Conservation (phyloP, 2,888 invertebrate genomes). For the Acronicta psi region DNA sequence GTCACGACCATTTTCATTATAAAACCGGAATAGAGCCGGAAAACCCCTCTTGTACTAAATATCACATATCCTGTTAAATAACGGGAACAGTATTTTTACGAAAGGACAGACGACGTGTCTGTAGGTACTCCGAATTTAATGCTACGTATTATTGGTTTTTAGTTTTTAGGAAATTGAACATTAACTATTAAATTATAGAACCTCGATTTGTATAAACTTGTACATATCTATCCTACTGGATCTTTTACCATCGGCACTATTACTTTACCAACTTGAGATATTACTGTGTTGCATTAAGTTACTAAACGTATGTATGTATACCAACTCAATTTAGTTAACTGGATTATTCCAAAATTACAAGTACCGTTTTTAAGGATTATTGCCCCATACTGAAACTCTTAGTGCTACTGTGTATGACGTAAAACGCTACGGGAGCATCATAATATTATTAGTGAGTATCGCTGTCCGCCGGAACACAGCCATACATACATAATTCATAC, state of each 20-base stretch:
- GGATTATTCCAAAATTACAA: neutral
- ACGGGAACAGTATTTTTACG: neutral
- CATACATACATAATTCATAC: slow-evolving; percentile 73
- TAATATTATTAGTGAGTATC: slow-evolving; percentile 64
- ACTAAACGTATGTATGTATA: too few relatives aligned
- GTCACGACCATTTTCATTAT: slow-evolving; percentile 3
- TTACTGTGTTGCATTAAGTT: too few relatives aligned
- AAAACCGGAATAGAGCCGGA: neutral
- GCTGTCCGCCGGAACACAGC: slow-evolving; percentile 52
- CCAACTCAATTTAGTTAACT: too few relatives aligned
- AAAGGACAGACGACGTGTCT: neutral
- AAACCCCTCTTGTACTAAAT: neutral
- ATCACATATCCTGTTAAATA: neutral
- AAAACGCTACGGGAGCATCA: slow-evolving; percentile 54
- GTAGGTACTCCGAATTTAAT: neutral
- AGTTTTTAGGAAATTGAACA: too few relatives aligned
- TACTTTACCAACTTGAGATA: too few relatives aligned
- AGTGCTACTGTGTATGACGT: slow-evolving; percentile 24
- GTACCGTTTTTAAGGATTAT: neutral
- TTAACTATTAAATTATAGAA: too few relatives aligned
- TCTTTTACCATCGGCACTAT: too few relatives aligned
- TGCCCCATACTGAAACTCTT: too few relatives aligned
- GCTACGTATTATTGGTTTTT: neutral
- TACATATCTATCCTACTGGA: too few relatives aligned
- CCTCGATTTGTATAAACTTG: too few relatives aligned